A percentile compares a stretch with the other conserved stretches of the same genome.
Conservation (phyloP, 2,797 vertebrate species). For the Anguilla marmorata region DNA sequence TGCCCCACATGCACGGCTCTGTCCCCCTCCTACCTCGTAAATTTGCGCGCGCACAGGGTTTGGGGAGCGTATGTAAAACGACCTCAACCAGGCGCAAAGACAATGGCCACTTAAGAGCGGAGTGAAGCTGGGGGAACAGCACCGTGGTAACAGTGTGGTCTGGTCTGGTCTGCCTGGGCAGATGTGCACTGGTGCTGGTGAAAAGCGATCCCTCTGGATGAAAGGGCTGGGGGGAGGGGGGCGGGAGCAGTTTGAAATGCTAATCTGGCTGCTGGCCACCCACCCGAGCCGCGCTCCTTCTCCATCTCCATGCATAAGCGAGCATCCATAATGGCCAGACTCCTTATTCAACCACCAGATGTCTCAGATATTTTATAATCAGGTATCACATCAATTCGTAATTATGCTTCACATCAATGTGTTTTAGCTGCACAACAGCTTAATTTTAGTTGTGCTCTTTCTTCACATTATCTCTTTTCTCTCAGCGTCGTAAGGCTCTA, state of each 20-base stretch:
- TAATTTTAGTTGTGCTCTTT: not conserved
- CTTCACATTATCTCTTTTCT: not conserved
- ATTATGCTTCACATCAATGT: not conserved
- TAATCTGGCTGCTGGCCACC: constrained; percentile 43
- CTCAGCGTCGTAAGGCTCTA: not conserved
- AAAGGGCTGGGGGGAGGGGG: constrained; percentile 35
- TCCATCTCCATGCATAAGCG: constrained; percentile 36
- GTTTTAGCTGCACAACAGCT: not conserved
- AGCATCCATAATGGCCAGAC: constrained; percentile 30
- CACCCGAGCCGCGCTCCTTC: constrained; percentile 31
- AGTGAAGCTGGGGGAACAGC: not conserved
- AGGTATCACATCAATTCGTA: constrained; percentile 11
- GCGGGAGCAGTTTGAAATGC: constrained; percentile 51
- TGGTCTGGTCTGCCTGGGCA: constrained; percentile 6
- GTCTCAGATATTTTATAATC: constrained; percentile 24
- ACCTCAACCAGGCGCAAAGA: constrained; percentile 33
- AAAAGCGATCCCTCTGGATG: constrained; percentile 34
- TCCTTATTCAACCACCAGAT: constrained; percentile 1
- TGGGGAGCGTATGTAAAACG: not conserved
- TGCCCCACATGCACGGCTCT: not conserved
- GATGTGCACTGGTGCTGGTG: constrained; percentile 10
- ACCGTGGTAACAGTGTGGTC: constrained; percentile 33
- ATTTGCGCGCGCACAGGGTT: not conserved
- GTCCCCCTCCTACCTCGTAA: not conserved
- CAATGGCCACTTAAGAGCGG: constrained; percentile 13